A percentile compares a stretch with the other conserved stretches of the same genome.
These are phyloP conservation scores for Empis stercorea DNA, from an alignment of 2,888 invertebrate species.

Conservation along the genomic window DNA sequence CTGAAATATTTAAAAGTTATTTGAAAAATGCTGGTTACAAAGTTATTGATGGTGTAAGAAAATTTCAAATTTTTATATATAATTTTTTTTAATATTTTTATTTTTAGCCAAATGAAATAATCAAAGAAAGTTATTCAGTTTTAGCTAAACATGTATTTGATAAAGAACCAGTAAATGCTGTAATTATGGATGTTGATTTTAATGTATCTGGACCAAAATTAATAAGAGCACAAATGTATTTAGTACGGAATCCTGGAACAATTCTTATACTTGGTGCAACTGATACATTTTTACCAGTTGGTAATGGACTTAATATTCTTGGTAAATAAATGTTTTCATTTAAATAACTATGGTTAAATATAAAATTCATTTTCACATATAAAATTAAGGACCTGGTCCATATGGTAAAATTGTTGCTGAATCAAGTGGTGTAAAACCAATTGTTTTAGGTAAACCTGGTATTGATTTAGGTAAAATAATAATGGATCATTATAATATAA, in stretches of 20 bases:
- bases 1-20: conserved; percentile 24
- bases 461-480: conserved; percentile 26
- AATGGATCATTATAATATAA: conserved; percentile 31
- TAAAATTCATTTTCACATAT: background rate
- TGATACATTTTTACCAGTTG: conserved; percentile 31
- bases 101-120: conserved; percentile 20
- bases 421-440: conserved; percentile 26
- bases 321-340: conserved; percentile 20
- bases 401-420: conserved; percentile 31
- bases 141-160: conserved; percentile 20
- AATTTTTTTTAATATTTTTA: background rate
- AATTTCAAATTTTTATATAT: too few relatives aligned
- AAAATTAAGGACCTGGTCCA: conserved; percentile 29
- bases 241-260: conserved; percentile 34
- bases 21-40: conserved; percentile 35
- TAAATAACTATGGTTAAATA: background rate
- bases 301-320: conserved; percentile 24
- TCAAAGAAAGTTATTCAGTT: conserved; percentile 20
- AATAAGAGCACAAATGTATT: conserved; percentile 33
- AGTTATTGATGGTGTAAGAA: conserved; percentile 31
- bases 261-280: conserved; percentile 35
- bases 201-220: conserved; percentile 35
- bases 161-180: conserved; percentile 35
- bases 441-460: conserved; percentile 38
- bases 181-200: conserved; percentile 38